Base-by-base conservation (phyloP, 2,113 vertebrate species). In the Otolemur garnettii region DNA sequence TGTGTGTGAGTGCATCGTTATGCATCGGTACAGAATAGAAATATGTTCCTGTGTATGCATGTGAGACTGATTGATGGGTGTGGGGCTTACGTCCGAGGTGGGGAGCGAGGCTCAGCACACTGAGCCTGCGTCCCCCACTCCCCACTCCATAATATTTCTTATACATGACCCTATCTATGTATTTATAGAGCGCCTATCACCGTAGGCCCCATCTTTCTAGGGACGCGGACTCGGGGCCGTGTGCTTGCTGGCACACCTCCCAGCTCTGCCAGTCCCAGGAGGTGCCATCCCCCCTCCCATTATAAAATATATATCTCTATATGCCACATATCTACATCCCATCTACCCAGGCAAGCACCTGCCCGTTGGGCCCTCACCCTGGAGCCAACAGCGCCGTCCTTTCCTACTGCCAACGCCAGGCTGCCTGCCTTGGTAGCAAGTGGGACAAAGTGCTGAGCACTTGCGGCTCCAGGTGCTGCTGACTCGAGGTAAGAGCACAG, bases 301-400 rank as follows among this genome's bases (percentile, higher is more conserved):
- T 98, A 98, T 98, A 98, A 98, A 98, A 98, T 98, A 98, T 98
- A 98, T 96, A 98, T 98, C 97, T 98, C 97, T 98, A 97, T 98
- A 97, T 98, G 96, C 97, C 97, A 98, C 97, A 98, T 98, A 98
- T 98, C 97, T 98, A 98, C 97, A 98, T 97, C 95, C 97, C 97
- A 90, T 94, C 95, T 90, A 96, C 81, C 87, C 94, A 97, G 97
- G 97, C 96, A 96, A 91, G 95, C 96, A 81, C 96, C 97, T 93
- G 94, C 98, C 96, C 77, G 14, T 55, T 38, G 87, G 94, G 91
- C 95, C 91, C 92, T 97, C 96, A 57, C 94, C 96, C 96, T 62
- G 74, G 91, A 97, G 97, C 97, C 94, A 88, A 93, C 91, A 68
- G 14, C 24, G 83, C 96, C 35, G 35, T 69, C 83, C 64, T 94